Evolutionary conservation across 1,140 invertebrate genomes (phyloP).

Genomic region (Zeugodacus cucurbitae): DNA sequence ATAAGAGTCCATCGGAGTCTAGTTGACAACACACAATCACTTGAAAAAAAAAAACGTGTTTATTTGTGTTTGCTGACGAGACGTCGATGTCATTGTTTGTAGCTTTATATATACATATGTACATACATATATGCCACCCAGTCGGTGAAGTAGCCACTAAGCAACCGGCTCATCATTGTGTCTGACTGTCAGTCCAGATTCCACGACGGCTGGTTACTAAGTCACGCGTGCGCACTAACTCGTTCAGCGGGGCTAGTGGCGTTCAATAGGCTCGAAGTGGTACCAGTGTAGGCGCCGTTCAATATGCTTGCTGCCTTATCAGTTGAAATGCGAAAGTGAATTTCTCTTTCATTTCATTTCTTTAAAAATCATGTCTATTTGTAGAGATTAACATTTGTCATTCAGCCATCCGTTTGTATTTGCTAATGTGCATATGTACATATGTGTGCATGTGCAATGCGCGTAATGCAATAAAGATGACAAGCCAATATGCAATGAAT

Average conservation of each 20-base stretch:
- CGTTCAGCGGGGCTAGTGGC: background rate
- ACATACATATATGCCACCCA: no score
- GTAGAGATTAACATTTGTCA: background rate
- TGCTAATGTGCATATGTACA: background rate
- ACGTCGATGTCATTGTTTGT: no score
- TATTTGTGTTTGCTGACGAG: no score
- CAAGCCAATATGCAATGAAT: background rate
- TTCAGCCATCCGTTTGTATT: background rate
- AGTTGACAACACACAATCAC: background rate
- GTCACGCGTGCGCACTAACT: background rate
- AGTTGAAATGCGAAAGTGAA: background rate
- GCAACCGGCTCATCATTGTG: background rate
- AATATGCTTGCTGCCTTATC: background rate
- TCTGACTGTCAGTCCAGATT: background rate
- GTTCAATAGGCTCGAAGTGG: background rate
- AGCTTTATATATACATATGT: no score
- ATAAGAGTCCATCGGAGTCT: background rate
- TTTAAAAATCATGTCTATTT: background rate
- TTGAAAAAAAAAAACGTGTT: constrained; percentile 28
- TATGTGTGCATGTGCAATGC: background rate
- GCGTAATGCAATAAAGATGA: background rate
- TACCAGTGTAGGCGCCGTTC: background rate
- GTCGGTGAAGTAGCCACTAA: background rate
- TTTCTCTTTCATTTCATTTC: background rate
- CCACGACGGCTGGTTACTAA: background rate